A percentile compares a stretch with the other conserved stretches of the same genome.
Conservation (phyloP, 2,797 vertebrate genomes). For the Triplophysa yarkandensis region DNA sequence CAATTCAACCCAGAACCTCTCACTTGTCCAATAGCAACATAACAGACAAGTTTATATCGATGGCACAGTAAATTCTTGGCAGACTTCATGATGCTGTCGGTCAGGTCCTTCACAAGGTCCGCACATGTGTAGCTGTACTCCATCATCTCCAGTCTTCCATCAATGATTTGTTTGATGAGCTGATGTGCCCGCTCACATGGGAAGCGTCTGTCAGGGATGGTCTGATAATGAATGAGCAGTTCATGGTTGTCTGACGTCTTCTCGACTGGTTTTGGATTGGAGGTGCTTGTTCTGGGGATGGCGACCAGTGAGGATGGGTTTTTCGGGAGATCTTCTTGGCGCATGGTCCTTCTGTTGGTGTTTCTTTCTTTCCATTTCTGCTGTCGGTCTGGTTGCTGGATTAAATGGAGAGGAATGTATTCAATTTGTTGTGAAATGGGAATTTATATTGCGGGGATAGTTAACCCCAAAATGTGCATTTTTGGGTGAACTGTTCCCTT, state of each 20-base stretch:
- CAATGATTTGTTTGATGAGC: conserved; percentile 54
- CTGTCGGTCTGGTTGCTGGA: neutral
- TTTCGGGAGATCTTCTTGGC: neutral
- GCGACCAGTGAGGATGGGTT: neutral
- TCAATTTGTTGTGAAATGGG: neutral
- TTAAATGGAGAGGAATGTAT: neutral
- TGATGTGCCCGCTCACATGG: conserved; percentile 44
- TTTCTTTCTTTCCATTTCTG: neutral
- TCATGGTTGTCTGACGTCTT: conserved; percentile 37
- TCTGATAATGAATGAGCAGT: conserved; percentile 34
- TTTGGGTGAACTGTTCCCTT: too few species aligned
- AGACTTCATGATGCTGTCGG: conserved; percentile 55
- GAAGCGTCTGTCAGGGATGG: conserved; percentile 48
- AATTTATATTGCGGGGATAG: neutral
- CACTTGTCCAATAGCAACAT: conserved; percentile 54
- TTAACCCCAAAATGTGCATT: too few species aligned
- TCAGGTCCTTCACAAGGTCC: conserved; percentile 48
- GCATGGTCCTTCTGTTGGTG: neutral
- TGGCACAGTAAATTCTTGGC: conserved; percentile 50
- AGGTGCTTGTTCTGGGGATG: neutral
- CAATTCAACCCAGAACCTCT: conserved; percentile 51
- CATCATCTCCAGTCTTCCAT: conserved; percentile 43
- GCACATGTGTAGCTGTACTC: conserved; percentile 50
- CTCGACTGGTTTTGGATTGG: conserved; percentile 14
- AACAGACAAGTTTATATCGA: conserved; percentile 63